phyloP scores from a whole-genome alignment of 2,113 vertebrate genomes.

The Otus sunia region DNA sequence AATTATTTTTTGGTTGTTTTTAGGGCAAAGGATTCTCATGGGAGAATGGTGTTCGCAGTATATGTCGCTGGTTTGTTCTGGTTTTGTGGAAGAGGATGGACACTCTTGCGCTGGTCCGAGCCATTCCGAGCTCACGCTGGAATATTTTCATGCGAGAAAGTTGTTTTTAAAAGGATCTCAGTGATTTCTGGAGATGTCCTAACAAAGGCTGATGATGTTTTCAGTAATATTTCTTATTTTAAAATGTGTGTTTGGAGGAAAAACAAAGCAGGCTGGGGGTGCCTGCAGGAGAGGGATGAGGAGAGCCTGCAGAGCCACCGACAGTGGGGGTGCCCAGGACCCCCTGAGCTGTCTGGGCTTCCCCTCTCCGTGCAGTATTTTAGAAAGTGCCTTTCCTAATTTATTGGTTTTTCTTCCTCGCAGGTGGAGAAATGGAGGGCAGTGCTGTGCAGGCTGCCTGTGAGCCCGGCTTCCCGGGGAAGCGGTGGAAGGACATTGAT shows the following conservation, averaged over 20 bases:
- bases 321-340: neutral
- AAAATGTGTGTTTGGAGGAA: accelerated
- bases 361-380: accelerated
- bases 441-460: neutral
- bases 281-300: neutral
- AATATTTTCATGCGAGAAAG: accelerated
- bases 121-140: accelerated
- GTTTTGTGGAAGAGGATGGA: neutral
- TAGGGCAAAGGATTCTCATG: neutral
- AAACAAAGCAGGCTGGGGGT: neutral
- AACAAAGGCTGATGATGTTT: neutral
- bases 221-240: neutral
- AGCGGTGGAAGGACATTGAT: slow-evolving; percentile 38
- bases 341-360: neutral
- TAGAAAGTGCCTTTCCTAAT: neutral
- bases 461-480: neutral
- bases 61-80: accelerated
- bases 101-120: neutral
- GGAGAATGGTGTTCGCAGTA: accelerated
- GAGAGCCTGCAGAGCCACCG: neutral
- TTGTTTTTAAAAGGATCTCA: neutral
- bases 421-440: neutral
- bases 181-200: neutral
- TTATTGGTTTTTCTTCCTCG: neutral
- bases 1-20: accelerated